These are phyloP conservation scores for Psittacula cyanocephala DNA, from an alignment of 2,113 vertebrate genomes.

Conservation along the genomic window DNA sequence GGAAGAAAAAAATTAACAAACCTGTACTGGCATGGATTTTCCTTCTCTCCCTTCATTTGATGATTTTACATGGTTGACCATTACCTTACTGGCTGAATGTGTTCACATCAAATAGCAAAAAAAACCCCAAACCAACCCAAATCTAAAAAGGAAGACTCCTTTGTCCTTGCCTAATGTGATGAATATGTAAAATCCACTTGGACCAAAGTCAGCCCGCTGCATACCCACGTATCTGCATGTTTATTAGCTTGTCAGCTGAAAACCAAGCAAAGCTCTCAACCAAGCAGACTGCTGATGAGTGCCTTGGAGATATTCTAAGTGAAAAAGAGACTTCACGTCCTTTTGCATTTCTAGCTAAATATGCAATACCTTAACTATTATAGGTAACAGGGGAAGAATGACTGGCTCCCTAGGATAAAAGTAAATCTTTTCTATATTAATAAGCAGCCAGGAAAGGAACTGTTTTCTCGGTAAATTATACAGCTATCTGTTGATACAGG, in stretches of 20 bases:
- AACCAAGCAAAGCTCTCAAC: background rate
- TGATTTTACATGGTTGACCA: background rate
- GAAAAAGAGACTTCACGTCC: background rate
- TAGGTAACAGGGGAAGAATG: background rate
- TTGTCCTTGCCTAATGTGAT: background rate
- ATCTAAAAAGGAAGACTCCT: background rate
- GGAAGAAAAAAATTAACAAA: background rate
- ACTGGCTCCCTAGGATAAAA: background rate
- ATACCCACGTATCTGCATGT: background rate
- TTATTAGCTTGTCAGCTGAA: background rate
- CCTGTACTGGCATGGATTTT: background rate
- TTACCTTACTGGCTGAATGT: background rate
- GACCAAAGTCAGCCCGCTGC: background rate
- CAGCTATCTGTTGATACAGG: background rate
- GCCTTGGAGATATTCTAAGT: background rate
- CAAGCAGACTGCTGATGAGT: background rate
- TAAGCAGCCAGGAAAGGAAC: background rate
- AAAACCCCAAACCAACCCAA: accelerated
- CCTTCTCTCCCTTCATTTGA: background rate
- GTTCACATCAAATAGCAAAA: background rate
- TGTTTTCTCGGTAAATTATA: background rate
- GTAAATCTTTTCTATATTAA: background rate
- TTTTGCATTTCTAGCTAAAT: background rate
- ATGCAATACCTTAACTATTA: background rate
- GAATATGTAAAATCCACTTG: background rate